Evolutionary conservation across 2,113 vertebrate genomes (phyloP).

Genomic region (Pollachius pollachius): DNA sequence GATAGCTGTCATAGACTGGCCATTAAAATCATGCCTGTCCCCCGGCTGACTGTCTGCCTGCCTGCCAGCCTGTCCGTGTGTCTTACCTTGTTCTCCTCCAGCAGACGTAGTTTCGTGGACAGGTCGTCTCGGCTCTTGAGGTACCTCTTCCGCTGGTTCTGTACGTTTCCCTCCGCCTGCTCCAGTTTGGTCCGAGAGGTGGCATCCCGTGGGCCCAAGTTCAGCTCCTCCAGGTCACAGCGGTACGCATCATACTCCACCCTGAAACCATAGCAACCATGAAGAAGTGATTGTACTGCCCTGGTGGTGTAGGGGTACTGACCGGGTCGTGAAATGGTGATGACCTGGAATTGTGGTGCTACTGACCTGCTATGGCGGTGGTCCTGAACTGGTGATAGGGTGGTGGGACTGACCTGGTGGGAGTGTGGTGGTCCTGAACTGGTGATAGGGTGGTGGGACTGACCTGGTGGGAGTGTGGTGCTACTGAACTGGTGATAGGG

Average conservation of each 20-base stretch:
- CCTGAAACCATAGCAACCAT: slow-evolving; percentile 51
- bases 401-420: background rate
- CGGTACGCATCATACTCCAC: slow-evolving; percentile 88
- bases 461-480: too few relatives aligned
- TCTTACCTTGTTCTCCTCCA: slow-evolving; percentile 89
- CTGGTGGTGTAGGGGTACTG: background rate
- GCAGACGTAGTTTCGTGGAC: slow-evolving; percentile 86
- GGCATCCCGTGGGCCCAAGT: slow-evolving; percentile 80
- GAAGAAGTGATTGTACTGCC: background rate
- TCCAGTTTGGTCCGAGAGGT: slow-evolving; percentile 80
- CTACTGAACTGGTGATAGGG: background rate
- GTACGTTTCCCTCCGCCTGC: slow-evolving; percentile 81
- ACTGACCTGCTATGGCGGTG: background rate
- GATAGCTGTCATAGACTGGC: too few relatives aligned
- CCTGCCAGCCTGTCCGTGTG: background rate
- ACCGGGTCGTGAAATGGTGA: background rate
- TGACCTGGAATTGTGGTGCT: background rate
- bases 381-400: background rate
- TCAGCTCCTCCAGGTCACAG: slow-evolving; percentile 91
- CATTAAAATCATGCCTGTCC: too few relatives aligned
- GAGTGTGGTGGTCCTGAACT: background rate
- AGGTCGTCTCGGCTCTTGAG: slow-evolving; percentile 82
- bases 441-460: too few relatives aligned
- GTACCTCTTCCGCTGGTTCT: slow-evolving; percentile 81
- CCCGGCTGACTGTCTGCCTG: too few relatives aligned